Percentiles rank a stretch among this genome's conserved stretches.
phyloP scores from a whole-genome alignment of 2,888 invertebrate genomes.

The Lepidochrysops patricia region DNA sequence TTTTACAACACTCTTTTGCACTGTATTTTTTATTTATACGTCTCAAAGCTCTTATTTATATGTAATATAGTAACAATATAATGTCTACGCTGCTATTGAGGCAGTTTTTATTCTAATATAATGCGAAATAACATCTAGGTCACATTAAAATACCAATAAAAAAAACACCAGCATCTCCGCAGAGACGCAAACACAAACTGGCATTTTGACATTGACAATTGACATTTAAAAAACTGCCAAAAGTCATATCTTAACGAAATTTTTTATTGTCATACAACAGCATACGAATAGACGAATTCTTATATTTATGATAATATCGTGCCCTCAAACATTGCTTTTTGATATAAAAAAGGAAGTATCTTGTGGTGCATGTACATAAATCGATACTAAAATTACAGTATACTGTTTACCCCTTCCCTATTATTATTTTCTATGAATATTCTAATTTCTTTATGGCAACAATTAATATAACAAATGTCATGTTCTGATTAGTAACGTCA shows the following conservation, averaged over 20 bases:
- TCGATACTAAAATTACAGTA: no score
- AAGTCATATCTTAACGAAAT: no score
- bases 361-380: no score
- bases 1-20: not conserved
- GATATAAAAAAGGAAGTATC: no score
- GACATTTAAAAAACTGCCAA: not conserved
- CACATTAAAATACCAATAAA: not conserved
- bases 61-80: not conserved
- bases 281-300: no score
- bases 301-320: no score
- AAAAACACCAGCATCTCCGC: not conserved
- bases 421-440: no score
- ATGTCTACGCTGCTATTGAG: not conserved
- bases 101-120: not conserved
- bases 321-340: no score
- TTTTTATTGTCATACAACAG: no score
- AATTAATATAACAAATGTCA: conserved; percentile 8
- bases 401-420: no score
- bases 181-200: conserved; percentile 1
- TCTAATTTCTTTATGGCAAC: no score
- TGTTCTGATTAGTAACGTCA: no score
- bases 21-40: not conserved
- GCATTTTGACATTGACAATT: not conserved
- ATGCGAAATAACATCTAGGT: not conserved
- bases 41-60: not conserved